phyloP scores from a whole-genome alignment of 2,888 invertebrate species.

The Chrysotoxum bicinctum region DNA sequence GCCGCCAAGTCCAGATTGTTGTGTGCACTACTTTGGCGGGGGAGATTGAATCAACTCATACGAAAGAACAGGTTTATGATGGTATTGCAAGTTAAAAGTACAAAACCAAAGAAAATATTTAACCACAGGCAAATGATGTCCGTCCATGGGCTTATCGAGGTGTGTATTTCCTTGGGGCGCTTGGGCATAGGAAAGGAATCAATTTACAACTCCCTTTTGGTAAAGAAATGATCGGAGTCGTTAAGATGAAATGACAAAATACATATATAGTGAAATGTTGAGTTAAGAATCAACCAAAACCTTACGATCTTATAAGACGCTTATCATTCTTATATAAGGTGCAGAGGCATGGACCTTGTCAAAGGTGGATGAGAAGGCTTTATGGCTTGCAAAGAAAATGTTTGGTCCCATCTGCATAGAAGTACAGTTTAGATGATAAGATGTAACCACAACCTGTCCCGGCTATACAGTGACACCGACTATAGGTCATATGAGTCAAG shows the following conservation, averaged over 20 bases:
- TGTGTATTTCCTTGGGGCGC: conserved; percentile 44
- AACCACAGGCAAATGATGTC: conserved; percentile 7
- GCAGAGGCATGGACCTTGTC: too few species aligned
- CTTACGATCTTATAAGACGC: too few species aligned
- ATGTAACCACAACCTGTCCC: too few species aligned
- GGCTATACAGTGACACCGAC: too few species aligned
- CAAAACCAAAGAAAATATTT: conserved; percentile 37
- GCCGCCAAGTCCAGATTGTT: conserved; percentile 37
- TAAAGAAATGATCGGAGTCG: conserved; percentile 14
- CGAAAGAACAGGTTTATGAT: conserved; percentile 24
- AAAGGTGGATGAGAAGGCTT: too few species aligned
- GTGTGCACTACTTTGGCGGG: conserved; percentile 53
- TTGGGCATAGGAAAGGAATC: conserved; percentile 20
- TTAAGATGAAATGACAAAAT: not conserved
- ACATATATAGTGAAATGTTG: not conserved
- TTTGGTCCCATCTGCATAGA: too few species aligned
- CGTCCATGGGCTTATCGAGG: conserved; percentile 32
- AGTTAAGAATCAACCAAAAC: too few species aligned
- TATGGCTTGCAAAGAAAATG: too few species aligned
- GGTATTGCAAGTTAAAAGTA: conserved; percentile 27
- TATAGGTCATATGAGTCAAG: too few species aligned
- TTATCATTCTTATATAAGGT: too few species aligned
- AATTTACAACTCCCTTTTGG: conserved; percentile 28
- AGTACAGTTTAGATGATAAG: too few species aligned
- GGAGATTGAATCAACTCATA: conserved; percentile 27